Evolutionary conservation across 2,888 invertebrate species (phyloP).

Genomic region (Oxystoma pomonae): DNA sequence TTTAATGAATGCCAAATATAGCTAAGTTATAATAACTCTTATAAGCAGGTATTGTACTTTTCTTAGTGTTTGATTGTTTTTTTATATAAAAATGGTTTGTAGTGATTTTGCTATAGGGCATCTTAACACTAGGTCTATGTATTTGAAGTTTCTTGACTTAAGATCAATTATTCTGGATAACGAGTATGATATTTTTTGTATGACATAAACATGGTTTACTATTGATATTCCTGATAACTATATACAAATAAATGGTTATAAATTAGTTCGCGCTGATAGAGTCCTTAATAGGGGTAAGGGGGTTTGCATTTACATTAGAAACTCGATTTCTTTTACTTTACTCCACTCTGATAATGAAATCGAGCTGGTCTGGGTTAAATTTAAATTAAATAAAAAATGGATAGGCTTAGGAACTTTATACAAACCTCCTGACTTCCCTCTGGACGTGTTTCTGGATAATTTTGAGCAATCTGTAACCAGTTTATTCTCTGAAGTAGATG

Average conservation of each 20-base stretch:
- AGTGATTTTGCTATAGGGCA: not conserved
- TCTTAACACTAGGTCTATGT: not conserved
- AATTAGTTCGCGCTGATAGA: not conserved
- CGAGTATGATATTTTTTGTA: not conserved
- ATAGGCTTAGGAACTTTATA: not conserved
- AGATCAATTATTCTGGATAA: not conserved
- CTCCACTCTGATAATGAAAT: not conserved
- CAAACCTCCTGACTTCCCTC: not conserved
- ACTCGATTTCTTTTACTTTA: not conserved
- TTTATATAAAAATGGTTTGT: not conserved
- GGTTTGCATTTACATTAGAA: not conserved
- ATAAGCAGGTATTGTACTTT: too few relatives aligned
- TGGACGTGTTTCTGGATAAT: not conserved
- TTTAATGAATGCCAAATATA: too few relatives aligned
- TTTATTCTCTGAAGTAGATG: not conserved
- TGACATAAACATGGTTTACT: slow-evolving; percentile 1
- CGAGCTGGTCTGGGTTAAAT: not conserved
- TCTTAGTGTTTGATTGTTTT: not conserved
- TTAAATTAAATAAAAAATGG: not conserved
- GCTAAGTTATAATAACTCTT: too few relatives aligned
- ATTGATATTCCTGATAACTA: not conserved
- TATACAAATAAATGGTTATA: slow-evolving; percentile 1
- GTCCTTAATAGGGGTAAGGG: not conserved
- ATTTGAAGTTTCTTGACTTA: not conserved
- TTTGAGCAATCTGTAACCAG: not conserved